Evolutionary conservation across 1,140 invertebrate genomes (phyloP).

Genomic region (Leucophenga varia): DNA sequence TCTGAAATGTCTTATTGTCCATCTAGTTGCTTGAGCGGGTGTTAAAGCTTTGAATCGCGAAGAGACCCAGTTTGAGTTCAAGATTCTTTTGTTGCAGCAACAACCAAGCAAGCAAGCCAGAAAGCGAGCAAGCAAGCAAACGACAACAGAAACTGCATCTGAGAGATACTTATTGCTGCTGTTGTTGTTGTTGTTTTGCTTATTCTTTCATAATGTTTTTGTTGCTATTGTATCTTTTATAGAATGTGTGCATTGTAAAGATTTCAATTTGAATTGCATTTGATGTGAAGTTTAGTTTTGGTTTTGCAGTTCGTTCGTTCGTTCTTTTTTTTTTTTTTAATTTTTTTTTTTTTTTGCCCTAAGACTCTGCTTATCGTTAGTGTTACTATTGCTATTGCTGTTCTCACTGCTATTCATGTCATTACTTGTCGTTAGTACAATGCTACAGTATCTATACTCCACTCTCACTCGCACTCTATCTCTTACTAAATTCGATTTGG

Average conservation of each 20-base stretch:
- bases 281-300: slow-evolving; percentile 33
- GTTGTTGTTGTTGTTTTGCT: neutral
- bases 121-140: neutral
- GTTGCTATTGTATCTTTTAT: slow-evolving; percentile 13
- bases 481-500: too few relatives aligned
- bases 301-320: slow-evolving; percentile 10
- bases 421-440: too few relatives aligned
- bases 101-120: slow-evolving; percentile 1
- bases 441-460: too few relatives aligned
- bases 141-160: neutral
- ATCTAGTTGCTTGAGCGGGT: too few relatives aligned
- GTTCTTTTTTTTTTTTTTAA: too few relatives aligned
- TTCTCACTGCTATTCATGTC: too few relatives aligned
- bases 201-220: slow-evolving; percentile 15
- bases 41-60: too few relatives aligned
- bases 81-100: slow-evolving; percentile 31
- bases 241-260: slow-evolving; percentile 33
- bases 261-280: slow-evolving; percentile 40
- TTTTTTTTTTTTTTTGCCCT: too few relatives aligned
- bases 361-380: too few relatives aligned
- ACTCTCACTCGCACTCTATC: too few relatives aligned
- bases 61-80: slow-evolving; percentile 33
- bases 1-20: neutral
- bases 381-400: too few relatives aligned
- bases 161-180: slow-evolving; percentile 7